Base-by-base conservation (phyloP, 2,888 invertebrate genomes). In the Pyrrhia umbra region DNA sequence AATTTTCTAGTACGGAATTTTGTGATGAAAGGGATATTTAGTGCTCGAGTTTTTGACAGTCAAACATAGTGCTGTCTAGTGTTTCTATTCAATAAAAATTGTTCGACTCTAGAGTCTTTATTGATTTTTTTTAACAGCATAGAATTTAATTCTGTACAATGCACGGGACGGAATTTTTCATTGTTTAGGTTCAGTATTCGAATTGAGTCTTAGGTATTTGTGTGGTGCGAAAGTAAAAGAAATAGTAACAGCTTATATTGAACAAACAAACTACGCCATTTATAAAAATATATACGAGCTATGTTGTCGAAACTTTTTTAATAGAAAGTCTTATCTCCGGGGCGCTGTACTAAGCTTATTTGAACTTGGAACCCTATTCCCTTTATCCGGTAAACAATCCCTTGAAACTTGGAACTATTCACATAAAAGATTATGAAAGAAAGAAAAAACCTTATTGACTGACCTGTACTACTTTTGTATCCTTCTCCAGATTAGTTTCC, bases 401-500 rank as follows among this genome's bases (percentile, higher is more conserved):
- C 68, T 77, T 70, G 80, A 68, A 87, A 84, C 79, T 83, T 75
- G 77, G 78, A 81, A 75, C 77, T 73, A 80, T 80, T 75, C 83
- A 77, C 81, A 85, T 85, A 86, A 88, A 88, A 85, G 82, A 88
- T 89, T 90, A 88, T 88, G 83, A 85, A 87, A 82, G 75, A 65
- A 51, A 61, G 81, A 79, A 80, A 70, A 82, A 81, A 78, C 84
- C 80, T 83, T 87, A 88, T 88, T 85, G 82, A 93, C 95, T 95
- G 94, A 97, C 97, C 96, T 97, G 97, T 73, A 98, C 97, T 83
- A 98, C 98, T 96, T 98, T 98, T 70, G 98, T 98, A 93, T 98
- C 98, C 92, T 98, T 98, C 92, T 98, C 98, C 88, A 98, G 95
- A 95, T 98, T 98, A 71, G 98, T 98, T 95, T 98, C 98, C 92